Evolutionary conservation across 2,888 invertebrate genomes (phyloP), one percentile per base, ranked within the genome.

Genomic region (Xestobium rufovillosum): DNA sequence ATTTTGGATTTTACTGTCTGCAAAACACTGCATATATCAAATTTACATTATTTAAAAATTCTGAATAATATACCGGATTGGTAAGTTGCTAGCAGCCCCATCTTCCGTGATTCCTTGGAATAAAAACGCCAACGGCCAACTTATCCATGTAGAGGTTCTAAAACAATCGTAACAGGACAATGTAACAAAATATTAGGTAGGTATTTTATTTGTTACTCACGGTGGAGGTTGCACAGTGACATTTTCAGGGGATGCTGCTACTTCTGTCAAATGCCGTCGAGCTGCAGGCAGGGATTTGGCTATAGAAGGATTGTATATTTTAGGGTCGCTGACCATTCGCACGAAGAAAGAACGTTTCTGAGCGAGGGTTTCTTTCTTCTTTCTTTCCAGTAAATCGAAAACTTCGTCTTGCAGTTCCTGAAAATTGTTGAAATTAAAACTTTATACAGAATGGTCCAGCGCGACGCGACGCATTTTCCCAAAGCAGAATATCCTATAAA

Each of bases 241-340:
- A 45, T 65, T 66, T 12, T 65, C 65, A 1, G 66, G 65, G 4
- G 67, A 58, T 31, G 63, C 61, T 2, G 66, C 67, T 6, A 72
- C 71, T 9, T 74, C 71, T 28, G 66, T 65, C 1, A 74, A 70
- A 28, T 74, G 71, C 14, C 73, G 67, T 38, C 76, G 67, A 15
- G 67, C 66, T 2, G 78, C 75, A 31, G 82, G 76, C 31, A 81
- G 72, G 1, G 80, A 75, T 66, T 83, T 83, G 60, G 80, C 83
- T 56, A 91, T 90, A 42, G 87, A 86, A 17, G 91, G 90, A 69
- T 91, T 90, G 72, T 91, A 91, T 56, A 95, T 86, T 67, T 94
- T 95, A 2, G 95, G 94, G 72, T 95, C 95, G 63, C 89, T 89
- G 45, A 92, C 94, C 95, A 95, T 95, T 32, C 95, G 85, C 38